Conservation (phyloP, 2,888 invertebrate genomes). For the Eupithecia subumbrata region DNA sequence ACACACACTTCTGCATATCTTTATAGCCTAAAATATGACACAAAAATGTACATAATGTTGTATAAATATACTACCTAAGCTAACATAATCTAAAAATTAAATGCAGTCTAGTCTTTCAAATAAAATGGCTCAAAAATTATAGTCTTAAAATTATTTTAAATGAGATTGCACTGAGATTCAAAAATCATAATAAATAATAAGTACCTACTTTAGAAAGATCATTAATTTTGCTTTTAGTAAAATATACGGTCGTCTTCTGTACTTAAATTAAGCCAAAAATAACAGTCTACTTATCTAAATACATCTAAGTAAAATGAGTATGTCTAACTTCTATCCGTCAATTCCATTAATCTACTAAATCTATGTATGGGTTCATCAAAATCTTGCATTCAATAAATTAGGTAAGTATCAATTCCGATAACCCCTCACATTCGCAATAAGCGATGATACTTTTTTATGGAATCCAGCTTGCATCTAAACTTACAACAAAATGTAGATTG, state of each 20-base stretch:
- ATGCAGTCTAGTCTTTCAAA: constrained; percentile 65
- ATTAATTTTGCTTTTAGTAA: neutral
- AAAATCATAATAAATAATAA: constrained; percentile 29
- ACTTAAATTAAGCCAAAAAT: neutral
- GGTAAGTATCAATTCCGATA: neutral
- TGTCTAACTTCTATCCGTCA: constrained; percentile 8
- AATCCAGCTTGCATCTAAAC: neutral
- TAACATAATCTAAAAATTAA: constrained; percentile 53
- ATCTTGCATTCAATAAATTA: constrained; percentile 6
- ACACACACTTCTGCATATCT: constrained; percentile 17
- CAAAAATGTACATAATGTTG: constrained; percentile 58
- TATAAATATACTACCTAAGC: constrained; percentile 42
- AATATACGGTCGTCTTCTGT: neutral
- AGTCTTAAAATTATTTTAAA: constrained; percentile 38
- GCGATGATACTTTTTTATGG: neutral
- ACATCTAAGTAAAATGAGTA: constrained; percentile 9
- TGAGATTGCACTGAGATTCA: constrained; percentile 49
- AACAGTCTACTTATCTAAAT: neutral
- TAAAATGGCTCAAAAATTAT: constrained; percentile 49
- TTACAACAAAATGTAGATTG: neutral
- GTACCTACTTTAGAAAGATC: constrained; percentile 11
- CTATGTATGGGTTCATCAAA: constrained; percentile 23
- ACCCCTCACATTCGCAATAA: neutral
- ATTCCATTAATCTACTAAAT: constrained; percentile 30
- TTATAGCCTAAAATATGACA: constrained; percentile 61